Evolutionary conservation across 2,888 invertebrate species (phyloP).

Genomic region (Lepas anatifera): DNA sequence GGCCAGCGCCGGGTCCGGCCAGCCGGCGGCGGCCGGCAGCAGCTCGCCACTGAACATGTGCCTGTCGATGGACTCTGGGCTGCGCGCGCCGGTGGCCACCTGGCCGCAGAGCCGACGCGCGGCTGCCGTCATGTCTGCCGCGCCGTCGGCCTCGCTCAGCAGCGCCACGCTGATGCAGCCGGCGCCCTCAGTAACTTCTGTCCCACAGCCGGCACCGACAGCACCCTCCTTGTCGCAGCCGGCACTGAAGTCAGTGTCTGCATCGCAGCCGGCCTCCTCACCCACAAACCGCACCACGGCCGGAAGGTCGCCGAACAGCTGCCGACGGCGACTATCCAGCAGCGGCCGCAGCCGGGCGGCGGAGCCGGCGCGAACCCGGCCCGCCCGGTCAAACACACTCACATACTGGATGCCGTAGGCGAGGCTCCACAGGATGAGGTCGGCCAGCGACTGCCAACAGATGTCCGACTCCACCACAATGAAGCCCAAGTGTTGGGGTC

Average conservation of each 20-base stretch:
- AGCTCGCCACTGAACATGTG: not conserved
- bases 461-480: not conserved
- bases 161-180: not conserved
- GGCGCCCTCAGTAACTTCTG: too few relatives aligned
- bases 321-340: not conserved
- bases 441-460: not conserved
- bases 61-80: not conserved
- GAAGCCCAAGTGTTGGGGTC: not conserved
- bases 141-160: slow-evolving; percentile 9
- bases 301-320: not conserved
- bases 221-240: not conserved
- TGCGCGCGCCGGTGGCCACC: slow-evolving; percentile 2
- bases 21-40: not conserved
- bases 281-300: not conserved
- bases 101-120: slow-evolving; percentile 11
- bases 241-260: not conserved
- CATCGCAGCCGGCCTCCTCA: too few relatives aligned
- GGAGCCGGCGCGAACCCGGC: not conserved
- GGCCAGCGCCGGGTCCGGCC: slow-evolving; percentile 6
- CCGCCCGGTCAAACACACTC: not conserved
- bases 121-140: not conserved
- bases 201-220: too few relatives aligned
- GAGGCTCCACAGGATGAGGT: not conserved
- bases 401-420: slow-evolving; percentile 5
- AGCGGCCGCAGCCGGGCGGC: not conserved